These are phyloP conservation scores for Callitettix versicolor DNA, from an alignment of 1,140 invertebrate species.

Conservation along the genomic window DNA sequence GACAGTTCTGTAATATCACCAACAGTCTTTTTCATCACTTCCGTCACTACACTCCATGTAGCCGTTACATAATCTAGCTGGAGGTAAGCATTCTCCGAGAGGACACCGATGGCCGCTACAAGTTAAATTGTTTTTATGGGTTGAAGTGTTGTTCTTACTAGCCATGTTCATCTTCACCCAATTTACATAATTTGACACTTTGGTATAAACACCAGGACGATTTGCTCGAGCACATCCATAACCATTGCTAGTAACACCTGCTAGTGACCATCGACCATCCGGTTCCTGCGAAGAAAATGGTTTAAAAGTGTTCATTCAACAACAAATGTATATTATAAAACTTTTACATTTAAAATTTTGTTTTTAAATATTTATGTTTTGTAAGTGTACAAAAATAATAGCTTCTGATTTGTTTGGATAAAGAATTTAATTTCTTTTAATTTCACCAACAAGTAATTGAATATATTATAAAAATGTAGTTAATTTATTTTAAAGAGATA, in stretches of 20 bases:
- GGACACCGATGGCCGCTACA: slow-evolving; percentile 62
- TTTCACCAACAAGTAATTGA: no score
- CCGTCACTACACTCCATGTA: slow-evolving; percentile 64
- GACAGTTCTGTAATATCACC: slow-evolving; percentile 5
- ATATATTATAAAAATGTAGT: no score
- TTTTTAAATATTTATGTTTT: no score
- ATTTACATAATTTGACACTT: slow-evolving; percentile 64
- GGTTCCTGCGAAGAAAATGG: slow-evolving; percentile 30
- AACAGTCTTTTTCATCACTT: slow-evolving; percentile 49
- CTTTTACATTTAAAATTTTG: no score
- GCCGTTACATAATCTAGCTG: slow-evolving; percentile 59
- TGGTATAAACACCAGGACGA: slow-evolving; percentile 79
- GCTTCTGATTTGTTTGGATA: no score
- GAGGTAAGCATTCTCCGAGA: slow-evolving; percentile 59
- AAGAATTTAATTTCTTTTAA: no score
- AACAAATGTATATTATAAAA: no score
- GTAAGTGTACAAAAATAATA: no score
- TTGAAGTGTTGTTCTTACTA: slow-evolving; percentile 1
- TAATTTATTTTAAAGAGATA: no score
- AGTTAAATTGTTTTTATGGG: slow-evolving; percentile 19
- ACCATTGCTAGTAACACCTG: slow-evolving; percentile 76
- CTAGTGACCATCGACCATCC: slow-evolving; percentile 46
- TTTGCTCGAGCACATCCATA: slow-evolving; percentile 75
- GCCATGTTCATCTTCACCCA: slow-evolving; percentile 46
- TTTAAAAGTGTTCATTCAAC: no score